Conservation (phyloP, 2,797 vertebrate genomes). For the Sebastes hopkinsi region DNA sequence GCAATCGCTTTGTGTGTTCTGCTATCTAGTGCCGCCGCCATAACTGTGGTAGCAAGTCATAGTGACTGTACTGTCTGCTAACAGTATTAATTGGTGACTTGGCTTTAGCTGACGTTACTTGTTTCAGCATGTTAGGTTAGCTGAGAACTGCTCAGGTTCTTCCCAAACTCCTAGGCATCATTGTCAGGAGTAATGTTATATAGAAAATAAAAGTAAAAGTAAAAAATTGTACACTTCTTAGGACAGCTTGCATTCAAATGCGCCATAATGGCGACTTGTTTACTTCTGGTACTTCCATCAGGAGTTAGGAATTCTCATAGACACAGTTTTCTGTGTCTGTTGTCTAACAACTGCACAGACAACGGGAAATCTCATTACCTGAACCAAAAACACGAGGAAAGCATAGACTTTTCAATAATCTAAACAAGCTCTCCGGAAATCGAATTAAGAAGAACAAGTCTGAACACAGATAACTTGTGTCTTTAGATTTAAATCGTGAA, state of each 20-base stretch:
- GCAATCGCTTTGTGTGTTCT: too few relatives aligned
- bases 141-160: too few relatives aligned
- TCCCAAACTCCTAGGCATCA: too few relatives aligned
- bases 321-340: neutral
- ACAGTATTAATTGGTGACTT: too few relatives aligned
- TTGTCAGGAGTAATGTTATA: too few relatives aligned
- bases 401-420: neutral
- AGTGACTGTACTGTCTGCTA: too few relatives aligned
- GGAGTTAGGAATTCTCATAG: neutral
- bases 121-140: too few relatives aligned
- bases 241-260: neutral
- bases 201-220: too few relatives aligned
- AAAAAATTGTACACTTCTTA: neutral
- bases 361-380: slow-evolving; percentile 7
- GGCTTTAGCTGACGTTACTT: too few relatives aligned
- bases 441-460: neutral
- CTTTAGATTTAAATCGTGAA: neutral
- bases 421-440: neutral
- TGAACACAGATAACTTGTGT: neutral
- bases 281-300: neutral
- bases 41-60: too few relatives aligned
- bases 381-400: neutral
- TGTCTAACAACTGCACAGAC: neutral
- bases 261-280: neutral
- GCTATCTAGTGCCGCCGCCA: too few relatives aligned